These are phyloP conservation scores for Rachycentron canadum DNA, from an alignment of 2,797 vertebrate species.

Conservation along the genomic window DNA sequence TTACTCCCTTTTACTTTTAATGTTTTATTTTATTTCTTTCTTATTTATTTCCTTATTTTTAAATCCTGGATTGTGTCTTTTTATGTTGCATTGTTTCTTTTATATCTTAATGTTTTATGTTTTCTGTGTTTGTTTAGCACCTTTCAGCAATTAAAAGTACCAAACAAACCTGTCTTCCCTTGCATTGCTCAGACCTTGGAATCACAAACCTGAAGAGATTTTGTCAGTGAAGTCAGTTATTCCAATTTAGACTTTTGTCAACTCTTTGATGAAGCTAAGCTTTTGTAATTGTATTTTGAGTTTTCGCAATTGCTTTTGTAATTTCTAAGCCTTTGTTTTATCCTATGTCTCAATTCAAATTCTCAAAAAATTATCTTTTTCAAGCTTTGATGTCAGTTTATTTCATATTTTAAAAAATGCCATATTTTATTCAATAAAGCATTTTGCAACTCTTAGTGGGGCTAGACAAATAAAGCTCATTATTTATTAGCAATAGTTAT, in stretches of 20 bases:
- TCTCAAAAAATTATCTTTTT: not conserved
- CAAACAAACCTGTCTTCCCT: not conserved
- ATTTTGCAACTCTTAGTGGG: not conserved
- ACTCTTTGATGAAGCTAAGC: not conserved
- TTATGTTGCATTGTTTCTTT: not conserved
- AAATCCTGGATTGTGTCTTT: not conserved
- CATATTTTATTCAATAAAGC: not conserved
- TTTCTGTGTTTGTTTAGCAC: not conserved
- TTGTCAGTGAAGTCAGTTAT: not conserved
- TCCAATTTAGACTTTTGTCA: not conserved
- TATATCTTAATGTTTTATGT: not conserved
- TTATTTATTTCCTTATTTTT: not conserved
- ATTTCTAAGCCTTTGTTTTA: not conserved
- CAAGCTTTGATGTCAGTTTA: not conserved
- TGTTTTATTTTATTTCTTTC: not conserved
- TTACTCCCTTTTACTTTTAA: not conserved
- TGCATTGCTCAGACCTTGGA: not conserved
- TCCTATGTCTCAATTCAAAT: not conserved
- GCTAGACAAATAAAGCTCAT: not conserved
- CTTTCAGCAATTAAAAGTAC: too few species aligned
- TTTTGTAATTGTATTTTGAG: not conserved
- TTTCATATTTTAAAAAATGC: not conserved
- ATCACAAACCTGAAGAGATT: not conserved
- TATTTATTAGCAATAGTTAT: not conserved
- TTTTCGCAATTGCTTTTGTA: not conserved